Percentiles rank a stretch among this genome's conserved stretches.
These are phyloP conservation scores for Auanema sp. DNA, from an alignment of 2,888 invertebrate species.

Conservation along the genomic window DNA sequence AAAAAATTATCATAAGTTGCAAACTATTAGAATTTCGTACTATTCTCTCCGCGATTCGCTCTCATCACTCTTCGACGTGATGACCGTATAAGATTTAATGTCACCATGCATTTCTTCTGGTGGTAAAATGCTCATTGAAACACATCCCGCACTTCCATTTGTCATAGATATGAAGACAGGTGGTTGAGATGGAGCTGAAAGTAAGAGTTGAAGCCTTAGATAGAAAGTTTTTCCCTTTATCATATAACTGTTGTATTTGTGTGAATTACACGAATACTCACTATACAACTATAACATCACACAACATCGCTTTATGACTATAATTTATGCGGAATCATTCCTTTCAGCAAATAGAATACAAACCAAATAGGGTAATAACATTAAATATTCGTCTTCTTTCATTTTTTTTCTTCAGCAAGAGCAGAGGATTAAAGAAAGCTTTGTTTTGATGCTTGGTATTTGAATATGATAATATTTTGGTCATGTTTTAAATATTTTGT, in stretches of 20 bases:
- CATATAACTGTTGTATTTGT: background rate
- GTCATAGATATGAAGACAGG: slow-evolving; percentile 43
- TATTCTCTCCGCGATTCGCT: slow-evolving; percentile 7
- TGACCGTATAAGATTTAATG: slow-evolving; percentile 23
- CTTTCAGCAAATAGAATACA: too few relatives aligned
- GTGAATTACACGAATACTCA: too few relatives aligned
- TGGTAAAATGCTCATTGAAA: slow-evolving; percentile 37
- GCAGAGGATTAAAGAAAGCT: background rate
- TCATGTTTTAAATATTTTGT: background rate
- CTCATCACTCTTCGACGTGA: slow-evolving; percentile 17
- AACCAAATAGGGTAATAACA: too few relatives aligned
- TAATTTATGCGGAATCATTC: too few relatives aligned
- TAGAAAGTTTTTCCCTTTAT: slow-evolving; percentile 7
- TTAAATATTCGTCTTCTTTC: too few relatives aligned
- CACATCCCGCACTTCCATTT: slow-evolving; percentile 50
- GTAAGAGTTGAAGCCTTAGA: background rate
- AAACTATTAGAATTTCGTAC: slow-evolving; percentile 10
- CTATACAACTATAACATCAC: background rate
- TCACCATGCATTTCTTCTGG: slow-evolving; percentile 41
- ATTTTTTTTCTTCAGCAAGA: background rate
- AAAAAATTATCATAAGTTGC: background rate
- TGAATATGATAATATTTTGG: background rate
- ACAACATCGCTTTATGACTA: too few relatives aligned
- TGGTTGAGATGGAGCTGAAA: slow-evolving; percentile 42
- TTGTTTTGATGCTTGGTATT: slow-evolving; percentile 12